A percentile compares a stretch with the other conserved stretches of the same genome.
phyloP scores from a whole-genome alignment of 30 jellyfish, hydroid and myxozoan genomes.

The Chrysaora quinquecirrha region DNA sequence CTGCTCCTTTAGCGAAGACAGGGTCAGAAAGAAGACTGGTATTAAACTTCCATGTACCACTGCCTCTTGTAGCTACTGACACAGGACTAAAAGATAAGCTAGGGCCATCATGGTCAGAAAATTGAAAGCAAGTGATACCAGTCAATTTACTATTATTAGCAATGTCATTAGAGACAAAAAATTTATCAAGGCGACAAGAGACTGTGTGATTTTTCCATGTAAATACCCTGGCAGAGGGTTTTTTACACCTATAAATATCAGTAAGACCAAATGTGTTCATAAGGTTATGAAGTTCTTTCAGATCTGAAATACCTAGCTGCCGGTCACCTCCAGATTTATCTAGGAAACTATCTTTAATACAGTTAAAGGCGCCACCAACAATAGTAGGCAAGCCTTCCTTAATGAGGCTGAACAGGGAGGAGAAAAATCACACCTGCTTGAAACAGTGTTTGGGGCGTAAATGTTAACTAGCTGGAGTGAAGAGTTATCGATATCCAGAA shows the following conservation, averaged over 20 bases:
- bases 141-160: neutral
- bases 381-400: slow-evolving; percentile 19
- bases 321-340: slow-evolving; percentile 43
- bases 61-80: neutral
- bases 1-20: neutral
- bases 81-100: neutral
- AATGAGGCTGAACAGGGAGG: neutral
- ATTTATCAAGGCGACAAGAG: neutral
- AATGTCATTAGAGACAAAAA: neutral
- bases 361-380: slow-evolving; percentile 41
- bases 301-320: neutral
- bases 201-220: slow-evolving; percentile 8
- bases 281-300: neutral
- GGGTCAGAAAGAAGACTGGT: neutral
- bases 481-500: neutral
- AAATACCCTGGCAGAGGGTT: slow-evolving; percentile 29
- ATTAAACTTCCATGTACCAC: too few relatives aligned
- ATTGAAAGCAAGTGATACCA: slow-evolving; percentile 4
- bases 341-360: slow-evolving; percentile 12
- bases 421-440: neutral
- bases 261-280: neutral
- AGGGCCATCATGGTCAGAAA: slow-evolving; percentile 40
- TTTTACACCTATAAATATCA: slow-evolving; percentile 5
- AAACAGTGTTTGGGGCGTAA: slow-evolving; percentile 29
- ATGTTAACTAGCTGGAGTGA: slow-evolving; percentile 5